phyloP scores from a whole-genome alignment of 2,797 vertebrate genomes.

The Iguana delicatissima region DNA sequence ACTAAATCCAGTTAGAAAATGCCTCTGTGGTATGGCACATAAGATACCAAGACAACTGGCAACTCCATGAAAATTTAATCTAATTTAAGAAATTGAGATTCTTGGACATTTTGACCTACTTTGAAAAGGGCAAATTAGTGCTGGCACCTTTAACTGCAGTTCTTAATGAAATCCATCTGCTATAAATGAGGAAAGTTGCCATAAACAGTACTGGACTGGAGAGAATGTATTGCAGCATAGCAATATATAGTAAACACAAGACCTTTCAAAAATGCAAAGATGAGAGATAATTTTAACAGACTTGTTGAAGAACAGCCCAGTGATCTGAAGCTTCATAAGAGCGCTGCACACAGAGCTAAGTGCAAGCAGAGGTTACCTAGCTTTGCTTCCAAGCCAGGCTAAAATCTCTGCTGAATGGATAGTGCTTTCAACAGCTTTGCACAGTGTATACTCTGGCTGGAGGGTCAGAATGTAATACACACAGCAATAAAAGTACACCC shows the following conservation, averaged over 20 bases:
- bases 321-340: conserved; percentile 1
- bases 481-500: background rate
- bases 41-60: conserved; percentile 33
- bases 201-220: conserved; percentile 31
- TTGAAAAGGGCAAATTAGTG: conserved; percentile 48
- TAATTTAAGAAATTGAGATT: conserved; percentile 52
- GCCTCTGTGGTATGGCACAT: conserved; percentile 8
- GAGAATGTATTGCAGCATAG: conserved; percentile 18
- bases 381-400: background rate
- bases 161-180: conserved; percentile 49
- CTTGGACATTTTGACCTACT: conserved; percentile 45
- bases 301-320: background rate
- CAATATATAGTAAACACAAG: conserved; percentile 30
- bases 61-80: conserved; percentile 45
- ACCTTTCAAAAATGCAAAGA: conserved; percentile 31
- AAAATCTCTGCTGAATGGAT: background rate
- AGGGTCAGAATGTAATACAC: background rate
- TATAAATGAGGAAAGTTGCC: conserved; percentile 38
- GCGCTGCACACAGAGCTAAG: background rate
- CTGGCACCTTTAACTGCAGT: conserved; percentile 46
- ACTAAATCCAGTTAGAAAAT: conserved; percentile 26
- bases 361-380: background rate
- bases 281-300: conserved; percentile 23
- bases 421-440: background rate
- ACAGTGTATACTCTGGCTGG: no score